Evolutionary conservation across 2,797 vertebrate species (phyloP).

Genomic region (Mus caroli): DNA sequence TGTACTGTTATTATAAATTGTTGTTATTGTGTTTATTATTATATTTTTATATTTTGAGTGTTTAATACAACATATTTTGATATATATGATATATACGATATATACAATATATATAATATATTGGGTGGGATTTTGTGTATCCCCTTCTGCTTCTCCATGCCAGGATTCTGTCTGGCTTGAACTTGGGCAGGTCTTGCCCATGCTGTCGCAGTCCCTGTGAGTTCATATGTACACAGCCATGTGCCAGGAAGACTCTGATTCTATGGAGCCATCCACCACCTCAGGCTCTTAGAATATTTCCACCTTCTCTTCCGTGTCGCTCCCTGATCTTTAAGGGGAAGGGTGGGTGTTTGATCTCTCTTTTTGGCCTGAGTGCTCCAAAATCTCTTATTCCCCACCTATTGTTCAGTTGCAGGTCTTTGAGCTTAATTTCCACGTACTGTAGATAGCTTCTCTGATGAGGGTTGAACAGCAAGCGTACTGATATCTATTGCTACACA

Average conservation of each 20-base stretch:
- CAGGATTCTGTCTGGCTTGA: neutral
- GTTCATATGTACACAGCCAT: neutral
- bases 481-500: neutral
- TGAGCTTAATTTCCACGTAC: neutral
- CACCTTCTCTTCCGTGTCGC: neutral
- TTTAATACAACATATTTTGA: too few species aligned
- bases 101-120: too few species aligned
- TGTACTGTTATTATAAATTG: neutral
- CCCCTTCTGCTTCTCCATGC: neutral
- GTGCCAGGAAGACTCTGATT: neutral
- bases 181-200: neutral
- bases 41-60: neutral
- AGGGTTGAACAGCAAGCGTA: neutral
- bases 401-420: too few species aligned
- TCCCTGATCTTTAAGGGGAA: neutral
- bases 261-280: neutral
- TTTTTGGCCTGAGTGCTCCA: neutral
- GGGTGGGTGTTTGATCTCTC: neutral
- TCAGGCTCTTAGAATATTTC: neutral
- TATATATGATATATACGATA: too few species aligned
- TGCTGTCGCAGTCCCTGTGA: neutral
- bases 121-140: neutral
- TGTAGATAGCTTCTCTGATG: neutral
- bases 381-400: neutral
- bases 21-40: neutral